phyloP scores from a whole-genome alignment of 2,113 vertebrate genomes.

The Siphamia tubifer region DNA sequence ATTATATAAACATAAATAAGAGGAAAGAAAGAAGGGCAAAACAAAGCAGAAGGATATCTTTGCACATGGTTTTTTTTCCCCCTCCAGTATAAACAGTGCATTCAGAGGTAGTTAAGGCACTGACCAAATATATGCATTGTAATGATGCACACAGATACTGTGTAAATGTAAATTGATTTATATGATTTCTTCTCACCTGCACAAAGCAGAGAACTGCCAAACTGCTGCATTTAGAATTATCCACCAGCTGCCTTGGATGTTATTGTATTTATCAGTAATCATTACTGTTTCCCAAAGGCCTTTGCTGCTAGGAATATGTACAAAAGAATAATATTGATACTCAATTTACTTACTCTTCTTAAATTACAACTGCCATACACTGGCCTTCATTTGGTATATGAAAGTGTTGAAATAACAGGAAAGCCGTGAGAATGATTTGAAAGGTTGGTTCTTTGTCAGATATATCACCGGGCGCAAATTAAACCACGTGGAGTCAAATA shows the following conservation, averaged over 20 bases:
- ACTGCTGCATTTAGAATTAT: slow-evolving; percentile 31
- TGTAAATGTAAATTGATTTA: slow-evolving; percentile 33
- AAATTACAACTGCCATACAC: slow-evolving; percentile 21
- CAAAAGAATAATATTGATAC: slow-evolving; percentile 51
- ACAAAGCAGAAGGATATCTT: slow-evolving; percentile 21
- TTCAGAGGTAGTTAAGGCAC: slow-evolving; percentile 17
- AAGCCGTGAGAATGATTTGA: slow-evolving; percentile 49
- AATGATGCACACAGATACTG: slow-evolving; percentile 19
- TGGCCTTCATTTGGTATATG: not conserved
- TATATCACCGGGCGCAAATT: slow-evolving; percentile 68
- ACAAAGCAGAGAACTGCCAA: slow-evolving; percentile 7
- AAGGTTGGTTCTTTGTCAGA: slow-evolving; percentile 53
- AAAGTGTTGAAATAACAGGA: not conserved
- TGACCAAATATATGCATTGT: slow-evolving; percentile 22
- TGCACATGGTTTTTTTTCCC: not conserved
- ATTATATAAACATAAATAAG: slow-evolving; percentile 52
- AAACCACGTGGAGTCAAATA: slow-evolving; percentile 73
- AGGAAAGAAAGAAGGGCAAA: slow-evolving; percentile 18
- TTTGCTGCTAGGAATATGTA: slow-evolving; percentile 36
- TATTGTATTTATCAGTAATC: slow-evolving; percentile 54
- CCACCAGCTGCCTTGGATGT: slow-evolving; percentile 14
- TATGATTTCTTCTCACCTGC: slow-evolving; percentile 30
- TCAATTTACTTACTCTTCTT: slow-evolving; percentile 46
- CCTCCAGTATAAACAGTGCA: slow-evolving; percentile 34
- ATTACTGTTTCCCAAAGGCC: slow-evolving; percentile 13